A percentile compares a stretch with the other conserved stretches of the same genome.
Conservation (phyloP, 2,888 invertebrate genomes). For the Ornithoptera priamus region DNA sequence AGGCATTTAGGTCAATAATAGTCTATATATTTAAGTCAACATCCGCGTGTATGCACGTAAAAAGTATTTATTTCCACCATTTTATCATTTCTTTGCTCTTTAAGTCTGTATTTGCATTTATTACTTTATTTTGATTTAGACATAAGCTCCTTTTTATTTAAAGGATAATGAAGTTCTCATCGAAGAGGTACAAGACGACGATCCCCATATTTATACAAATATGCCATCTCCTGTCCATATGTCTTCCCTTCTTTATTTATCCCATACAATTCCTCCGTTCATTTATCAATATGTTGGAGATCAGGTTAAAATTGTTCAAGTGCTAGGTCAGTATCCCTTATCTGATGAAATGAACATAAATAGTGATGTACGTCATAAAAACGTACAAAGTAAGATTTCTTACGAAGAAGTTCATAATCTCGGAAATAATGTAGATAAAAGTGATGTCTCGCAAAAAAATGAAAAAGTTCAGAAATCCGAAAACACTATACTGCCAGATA, state of each 20-base stretch:
- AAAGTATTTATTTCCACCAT: constrained; percentile 29
- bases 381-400: constrained; percentile 50
- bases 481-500: not conserved
- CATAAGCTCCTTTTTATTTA: constrained; percentile 74
- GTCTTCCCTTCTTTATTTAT: constrained; percentile 61
- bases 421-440: constrained; percentile 15
- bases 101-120: constrained; percentile 74
- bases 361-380: constrained; percentile 47
- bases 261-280: constrained; percentile 71
- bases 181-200: constrained; percentile 75
- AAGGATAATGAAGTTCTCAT: constrained; percentile 77
- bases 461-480: not conserved
- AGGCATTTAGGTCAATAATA: constrained; percentile 1
- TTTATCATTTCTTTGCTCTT: constrained; percentile 32
- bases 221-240: constrained; percentile 70
- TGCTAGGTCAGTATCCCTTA: constrained; percentile 66
- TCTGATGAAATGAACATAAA: constrained; percentile 47
- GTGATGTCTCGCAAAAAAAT: constrained; percentile 29
- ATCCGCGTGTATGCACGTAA: constrained; percentile 10
- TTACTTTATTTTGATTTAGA: constrained; percentile 63
- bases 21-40: not conserved
- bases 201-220: constrained; percentile 68
- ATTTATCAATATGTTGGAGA: constrained; percentile 71
- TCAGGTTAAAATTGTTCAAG: constrained; percentile 69
- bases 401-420: constrained; percentile 24